Evolutionary conservation across 2,797 vertebrate species (phyloP), one percentile per base, ranked within the genome.

Genomic region (Melanotaenia trifasciata): DNA sequence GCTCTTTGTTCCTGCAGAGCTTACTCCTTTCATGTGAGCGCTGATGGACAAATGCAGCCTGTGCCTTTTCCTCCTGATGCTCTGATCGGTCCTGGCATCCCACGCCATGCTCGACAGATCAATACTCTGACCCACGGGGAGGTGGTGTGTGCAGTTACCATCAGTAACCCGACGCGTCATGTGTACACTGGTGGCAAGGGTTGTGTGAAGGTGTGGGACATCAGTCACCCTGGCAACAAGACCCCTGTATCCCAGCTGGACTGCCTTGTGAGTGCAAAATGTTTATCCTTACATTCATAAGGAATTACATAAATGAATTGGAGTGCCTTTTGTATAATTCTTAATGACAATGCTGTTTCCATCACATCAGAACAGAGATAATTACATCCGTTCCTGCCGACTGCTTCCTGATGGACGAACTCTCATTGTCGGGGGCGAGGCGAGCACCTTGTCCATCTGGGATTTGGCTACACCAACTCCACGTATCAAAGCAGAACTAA

Each of bases 161-260:
- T 98, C 92, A 98, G 97, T 94, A 98, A 98, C 93, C 96, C 97
- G 5, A 98, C 97, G 0, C 91, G 96, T 38, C 97, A 99, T 30
- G 97, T 99, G 87, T 98, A 99, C 93, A 99, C 97, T 0, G 97
- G 97, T 0, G 97, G 97, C 81, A 98, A 98, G 85, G 97, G 97
- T 59, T 99, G 97, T 0, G 97, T 99, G 72, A 99, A 99, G 92
- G 97, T 99, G 92, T 99, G 97, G 97, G 97, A 99, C 90, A 98
- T 99, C 94, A 98, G 97, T 93, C 97, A 98, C 89, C 97, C 96
- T 0, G 97, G 97, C 85, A 97, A 96, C 95, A 98, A 99, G 94
- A 99, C 96, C 74, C 97, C 97, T 30, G 96, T 99, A 51, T 98
- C 97, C 26, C 97, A 98, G 91, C 95, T 99, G 72, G 97, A 99